Base-by-base conservation (phyloP, 1,140 invertebrate species). In the Eumaeus atala region DNA sequence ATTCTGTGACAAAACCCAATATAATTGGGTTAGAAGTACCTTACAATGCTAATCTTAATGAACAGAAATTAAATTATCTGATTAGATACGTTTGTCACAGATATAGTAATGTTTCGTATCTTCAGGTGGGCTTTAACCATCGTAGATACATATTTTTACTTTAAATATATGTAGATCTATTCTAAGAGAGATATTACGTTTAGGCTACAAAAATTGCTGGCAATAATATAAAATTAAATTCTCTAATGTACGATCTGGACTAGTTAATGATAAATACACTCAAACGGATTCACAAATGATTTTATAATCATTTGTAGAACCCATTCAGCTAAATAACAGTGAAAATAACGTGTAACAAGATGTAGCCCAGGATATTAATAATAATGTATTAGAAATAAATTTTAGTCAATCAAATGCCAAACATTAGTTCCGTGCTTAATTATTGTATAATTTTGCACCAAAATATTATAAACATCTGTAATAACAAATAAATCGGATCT, bases 11-110 rank as follows among this genome's bases (percentile, higher is more conserved):
- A 3, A 2, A 38, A 38, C 37, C 17, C 21, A 49, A 49, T 49
- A 9, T 3, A 21, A 4, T 49, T 28, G 9, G 48, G 21, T 49
- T 2, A n/a, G n/a, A n/a, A n/a, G n/a, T n/a, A n/a, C 48, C 48
- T 7, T 49, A 49, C 11, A 49, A 49, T 49, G 9, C 6, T 17
- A 21, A 33, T 49, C 48, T 49, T 33, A 49, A 49, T 49, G 28
- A 21, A 49, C n/a, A 49, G 1, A 18, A 33, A 49, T 49, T 49
- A 21, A 49, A 49, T 49, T 49, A 49, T n/a, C 8, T 21, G 9
- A 10, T 49, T 17, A 18, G 28, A 49, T n/a, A 21, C 21, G 21
- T 49, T 11, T 49, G 48, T 49, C 6, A 21, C 8, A 49, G 28
- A 33, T 9, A 49, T 21, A 49, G 21, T 7, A 49, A 49, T 21